phyloP scores from a whole-genome alignment of 2,888 invertebrate species.

The Amorpha juglandis region DNA sequence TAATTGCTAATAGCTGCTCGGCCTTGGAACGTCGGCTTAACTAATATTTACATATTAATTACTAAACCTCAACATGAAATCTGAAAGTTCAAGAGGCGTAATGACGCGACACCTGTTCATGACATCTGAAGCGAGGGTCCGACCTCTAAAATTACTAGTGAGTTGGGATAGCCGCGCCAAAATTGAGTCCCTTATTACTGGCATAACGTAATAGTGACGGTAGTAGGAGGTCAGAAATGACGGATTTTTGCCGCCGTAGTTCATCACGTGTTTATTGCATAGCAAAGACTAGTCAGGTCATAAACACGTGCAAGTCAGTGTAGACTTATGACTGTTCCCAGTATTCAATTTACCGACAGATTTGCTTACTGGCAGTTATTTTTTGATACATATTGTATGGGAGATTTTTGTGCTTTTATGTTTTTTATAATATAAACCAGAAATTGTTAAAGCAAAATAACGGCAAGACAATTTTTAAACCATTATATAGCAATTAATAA shows the following conservation, averaged over 20 bases:
- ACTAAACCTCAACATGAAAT: conserved; percentile 27
- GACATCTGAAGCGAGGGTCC: conserved; percentile 56
- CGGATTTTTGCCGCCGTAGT: background rate
- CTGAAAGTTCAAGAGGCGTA: conserved; percentile 46
- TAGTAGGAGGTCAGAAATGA: conserved; percentile 31
- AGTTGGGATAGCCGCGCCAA: conserved; percentile 38
- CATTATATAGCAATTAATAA: no score
- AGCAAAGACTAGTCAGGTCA: background rate
- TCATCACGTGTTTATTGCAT: background rate
- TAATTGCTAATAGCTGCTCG: conserved; percentile 21
- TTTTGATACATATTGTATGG: no score
- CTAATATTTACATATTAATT: conserved; percentile 43
- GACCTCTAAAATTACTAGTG: conserved; percentile 61
- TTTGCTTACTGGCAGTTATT: no score
- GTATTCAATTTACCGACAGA: no score
- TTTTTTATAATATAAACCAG: no score
- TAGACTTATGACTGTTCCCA: no score
- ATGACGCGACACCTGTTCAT: conserved; percentile 61
- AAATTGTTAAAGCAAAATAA: no score
- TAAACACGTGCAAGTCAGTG: no score
- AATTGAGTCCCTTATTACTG: conserved; percentile 62
- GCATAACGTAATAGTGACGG: conserved; percentile 55
- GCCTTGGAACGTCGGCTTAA: conserved; percentile 29
- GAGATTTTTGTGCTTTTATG: no score
- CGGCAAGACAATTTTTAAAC: no score